These are phyloP conservation scores for Python bivittatus DNA, from an alignment of 2,113 vertebrate genomes.

Conservation along the genomic window DNA sequence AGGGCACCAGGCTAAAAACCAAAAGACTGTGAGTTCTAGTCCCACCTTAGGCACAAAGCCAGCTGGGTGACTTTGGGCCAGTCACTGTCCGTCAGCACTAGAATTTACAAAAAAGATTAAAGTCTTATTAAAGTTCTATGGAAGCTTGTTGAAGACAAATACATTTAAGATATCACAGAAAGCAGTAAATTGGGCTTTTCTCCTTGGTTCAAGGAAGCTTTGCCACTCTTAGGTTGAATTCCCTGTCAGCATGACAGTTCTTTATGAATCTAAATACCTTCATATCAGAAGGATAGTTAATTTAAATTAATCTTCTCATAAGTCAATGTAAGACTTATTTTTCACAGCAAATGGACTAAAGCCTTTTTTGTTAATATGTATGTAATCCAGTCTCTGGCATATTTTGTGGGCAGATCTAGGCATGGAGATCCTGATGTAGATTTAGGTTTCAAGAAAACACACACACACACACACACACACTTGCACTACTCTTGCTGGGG, in stretches of 20 bases:
- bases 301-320: constrained; percentile 39
- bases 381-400: background rate
- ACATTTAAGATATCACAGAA: constrained; percentile 6
- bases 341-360: constrained; percentile 28
- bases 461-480: background rate
- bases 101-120: constrained; percentile 1
- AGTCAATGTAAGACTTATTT: constrained; percentile 32
- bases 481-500: too few relatives aligned
- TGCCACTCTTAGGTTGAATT: background rate
- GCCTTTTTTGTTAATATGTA: background rate
- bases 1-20: background rate
- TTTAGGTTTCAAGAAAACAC: constrained; percentile 18
- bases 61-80: background rate
- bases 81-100: background rate
- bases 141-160: constrained; percentile 8
- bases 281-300: constrained; percentile 24
- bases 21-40: background rate
- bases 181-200: constrained; percentile 13
- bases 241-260: background rate
- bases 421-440: constrained; percentile 38
- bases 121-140: constrained; percentile 20
- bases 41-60: background rate
- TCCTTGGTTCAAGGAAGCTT: background rate
- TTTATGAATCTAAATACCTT: background rate
- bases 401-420: constrained; percentile 35